Base-by-base conservation (phyloP, 2,113 vertebrate genomes). In the Bos indicus region DNA sequence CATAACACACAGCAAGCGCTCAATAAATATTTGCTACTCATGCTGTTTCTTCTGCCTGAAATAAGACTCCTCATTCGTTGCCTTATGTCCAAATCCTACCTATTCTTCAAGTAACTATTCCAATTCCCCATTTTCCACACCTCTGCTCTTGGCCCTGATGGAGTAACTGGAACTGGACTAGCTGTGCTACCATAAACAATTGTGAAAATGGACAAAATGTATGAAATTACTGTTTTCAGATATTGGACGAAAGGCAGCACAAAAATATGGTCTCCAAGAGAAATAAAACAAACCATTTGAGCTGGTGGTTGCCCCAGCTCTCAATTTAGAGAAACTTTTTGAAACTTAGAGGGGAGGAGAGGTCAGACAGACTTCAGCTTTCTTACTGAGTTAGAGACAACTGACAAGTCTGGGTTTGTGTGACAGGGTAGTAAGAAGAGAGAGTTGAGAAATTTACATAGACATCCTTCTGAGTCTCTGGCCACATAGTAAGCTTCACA, bases 21-120 rank as follows among this genome's bases (percentile, higher is more conserved):
- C 96, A 62, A 9, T 83, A 94, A 93, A 95, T 88, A 94, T 93
- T 88, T 86, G 77, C 59, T 92, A 21, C 21, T 80, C 77, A 13
- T 94, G 81, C 77, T 87, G 82, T 91, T 95, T 25, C 60, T 91
- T 91, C 60, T 91, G 60, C 82, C 71, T 83, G 67, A 86, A 94
- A 71, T 36, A 54, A 97, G 25, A 43, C 64, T 92, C 33, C 19
- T 82, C 17, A 30, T 36, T 92, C 59, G 40, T 60, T 71, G 52
- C 88, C 54, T 89, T 54, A n/a, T 56, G 46, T 88, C 88, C 86
- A 67, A 81, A 93, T 71, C 54, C 23, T 92, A 80, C 85, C 80
- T 87, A 7, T 21, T 81, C 54, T 88, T 97, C 16, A 78, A 96
- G 74, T 48, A 95, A 51, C 11, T 36, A 17, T 91, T 62, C 23